These are phyloP conservation scores for Galemys pyrenaicus DNA, from an alignment of 2,113 vertebrate genomes.

Conservation along the genomic window DNA sequence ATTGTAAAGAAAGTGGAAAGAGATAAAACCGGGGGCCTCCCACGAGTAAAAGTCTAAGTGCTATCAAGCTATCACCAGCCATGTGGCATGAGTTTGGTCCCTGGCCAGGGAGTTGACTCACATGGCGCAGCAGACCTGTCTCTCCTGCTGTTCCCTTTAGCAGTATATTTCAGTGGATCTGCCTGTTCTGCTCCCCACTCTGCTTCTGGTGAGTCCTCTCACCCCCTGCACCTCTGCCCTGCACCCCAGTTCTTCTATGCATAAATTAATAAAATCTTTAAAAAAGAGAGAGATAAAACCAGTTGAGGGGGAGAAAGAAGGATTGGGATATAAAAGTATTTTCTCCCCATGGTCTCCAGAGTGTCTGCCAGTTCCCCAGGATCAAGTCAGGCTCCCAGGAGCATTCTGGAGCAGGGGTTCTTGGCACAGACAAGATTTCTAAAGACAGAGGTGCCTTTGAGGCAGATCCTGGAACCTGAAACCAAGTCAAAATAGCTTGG, in stretches of 20 bases:
- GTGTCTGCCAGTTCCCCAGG: background rate
- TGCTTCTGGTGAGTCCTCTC: no score
- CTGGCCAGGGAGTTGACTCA: no score
- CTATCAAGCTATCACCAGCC: no score
- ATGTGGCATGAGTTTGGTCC: no score
- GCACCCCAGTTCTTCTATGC: no score
- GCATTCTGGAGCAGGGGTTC: slow-evolving; percentile 22
- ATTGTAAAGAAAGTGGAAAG: slow-evolving; percentile 34
- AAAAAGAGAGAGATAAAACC: background rate
- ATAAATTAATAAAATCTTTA: no score
- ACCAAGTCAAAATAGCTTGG: slow-evolving; percentile 25
- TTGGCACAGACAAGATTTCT: slow-evolving; percentile 57
- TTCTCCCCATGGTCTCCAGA: background rate
- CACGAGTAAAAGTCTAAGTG: no score
- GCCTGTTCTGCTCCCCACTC: no score
- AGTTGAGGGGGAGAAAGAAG: background rate
- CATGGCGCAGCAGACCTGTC: no score
- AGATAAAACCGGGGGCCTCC: background rate
- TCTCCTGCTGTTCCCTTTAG: no score
- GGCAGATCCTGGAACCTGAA: slow-evolving; percentile 32
- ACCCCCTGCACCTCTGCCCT: no score
- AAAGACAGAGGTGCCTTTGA: slow-evolving; percentile 65
- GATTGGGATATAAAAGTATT: background rate
- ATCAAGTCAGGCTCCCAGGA: slow-evolving; percentile 38
- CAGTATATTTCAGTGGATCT: no score